Evolutionary conservation across 92 coral and sea anemone genomes (phyloP).

Genomic region (Porites cylindrica): DNA sequence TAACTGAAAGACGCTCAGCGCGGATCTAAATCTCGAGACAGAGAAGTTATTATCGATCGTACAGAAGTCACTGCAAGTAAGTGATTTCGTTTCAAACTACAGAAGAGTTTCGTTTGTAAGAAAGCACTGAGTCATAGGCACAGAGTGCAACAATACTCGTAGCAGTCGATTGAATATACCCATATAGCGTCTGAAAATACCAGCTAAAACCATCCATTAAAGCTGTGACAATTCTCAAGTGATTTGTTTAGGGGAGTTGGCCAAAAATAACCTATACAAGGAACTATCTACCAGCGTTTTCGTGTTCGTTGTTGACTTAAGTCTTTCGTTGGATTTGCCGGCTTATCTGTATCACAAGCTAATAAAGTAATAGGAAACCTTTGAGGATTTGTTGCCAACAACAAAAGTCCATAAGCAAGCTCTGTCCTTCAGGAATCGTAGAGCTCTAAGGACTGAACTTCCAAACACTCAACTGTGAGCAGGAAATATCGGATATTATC

Average conservation of each 20-base stretch:
- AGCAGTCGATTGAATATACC: background rate
- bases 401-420: background rate
- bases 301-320: constrained; percentile 19
- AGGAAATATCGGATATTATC: background rate
- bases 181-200: background rate
- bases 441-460: background rate
- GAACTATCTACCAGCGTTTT: background rate
- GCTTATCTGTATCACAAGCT: constrained; percentile 25
- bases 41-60: constrained; percentile 19
- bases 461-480: background rate
- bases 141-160: too few relatives aligned
- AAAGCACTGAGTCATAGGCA: too few relatives aligned
- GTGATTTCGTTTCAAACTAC: constrained; percentile 21
- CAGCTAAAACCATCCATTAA: background rate
- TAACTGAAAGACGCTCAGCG: constrained; percentile 21
- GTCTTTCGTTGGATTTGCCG: constrained; percentile 6
- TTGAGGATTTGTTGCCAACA: background rate
- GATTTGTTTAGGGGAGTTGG: background rate
- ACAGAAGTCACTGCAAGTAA: background rate
- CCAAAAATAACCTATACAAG: too few relatives aligned
- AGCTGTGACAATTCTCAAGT: background rate
- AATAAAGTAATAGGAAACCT: constrained; percentile 26
- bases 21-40: constrained; percentile 12
- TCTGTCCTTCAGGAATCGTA: background rate
- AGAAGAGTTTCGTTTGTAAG: background rate